Percentiles rank a stretch among this genome's conserved stretches.
Evolutionary conservation across 1,140 invertebrate species (phyloP).

Genomic region (Caenorhabditis tropicalis): DNA sequence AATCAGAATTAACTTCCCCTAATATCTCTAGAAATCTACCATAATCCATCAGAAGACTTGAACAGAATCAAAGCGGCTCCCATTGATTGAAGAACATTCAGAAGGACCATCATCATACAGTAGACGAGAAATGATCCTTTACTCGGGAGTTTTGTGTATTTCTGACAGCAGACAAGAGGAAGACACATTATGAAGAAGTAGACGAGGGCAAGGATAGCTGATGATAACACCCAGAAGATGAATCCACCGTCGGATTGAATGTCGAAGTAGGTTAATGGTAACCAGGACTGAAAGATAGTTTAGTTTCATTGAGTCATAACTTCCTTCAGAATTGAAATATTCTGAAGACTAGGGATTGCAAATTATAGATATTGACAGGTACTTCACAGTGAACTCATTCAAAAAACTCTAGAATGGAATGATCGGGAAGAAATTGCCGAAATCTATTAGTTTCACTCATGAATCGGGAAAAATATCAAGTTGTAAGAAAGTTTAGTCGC

Average conservation of each 20-base stretch:
- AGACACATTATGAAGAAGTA: conserved; percentile 49
- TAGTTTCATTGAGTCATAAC: too few species aligned
- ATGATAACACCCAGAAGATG: conserved; percentile 51
- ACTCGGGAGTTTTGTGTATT: conserved; percentile 47
- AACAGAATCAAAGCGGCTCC: conserved; percentile 48
- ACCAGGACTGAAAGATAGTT: conserved; percentile 6
- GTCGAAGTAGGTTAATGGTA: conserved; percentile 44
- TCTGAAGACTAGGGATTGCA: too few species aligned
- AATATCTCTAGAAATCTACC: neutral
- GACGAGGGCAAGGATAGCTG: conserved; percentile 32
- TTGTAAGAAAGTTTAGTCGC: too few species aligned
- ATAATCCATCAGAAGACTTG: conserved; percentile 45
- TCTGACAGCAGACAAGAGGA: conserved; percentile 41
- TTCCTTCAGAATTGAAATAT: too few species aligned
- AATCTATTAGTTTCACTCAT: too few species aligned
- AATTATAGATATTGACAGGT: too few species aligned
- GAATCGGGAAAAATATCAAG: too few species aligned
- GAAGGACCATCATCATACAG: conserved; percentile 27
- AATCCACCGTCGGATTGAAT: conserved; percentile 49
- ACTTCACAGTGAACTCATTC: too few species aligned
- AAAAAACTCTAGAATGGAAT: too few species aligned
- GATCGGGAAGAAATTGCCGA: too few species aligned
- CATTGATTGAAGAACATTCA: conserved; percentile 48
- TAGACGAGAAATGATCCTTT: conserved; percentile 49
- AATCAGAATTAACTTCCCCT: neutral